Conservation (phyloP, 2,113 vertebrate genomes). For the Ceyx cyanopectus region DNA sequence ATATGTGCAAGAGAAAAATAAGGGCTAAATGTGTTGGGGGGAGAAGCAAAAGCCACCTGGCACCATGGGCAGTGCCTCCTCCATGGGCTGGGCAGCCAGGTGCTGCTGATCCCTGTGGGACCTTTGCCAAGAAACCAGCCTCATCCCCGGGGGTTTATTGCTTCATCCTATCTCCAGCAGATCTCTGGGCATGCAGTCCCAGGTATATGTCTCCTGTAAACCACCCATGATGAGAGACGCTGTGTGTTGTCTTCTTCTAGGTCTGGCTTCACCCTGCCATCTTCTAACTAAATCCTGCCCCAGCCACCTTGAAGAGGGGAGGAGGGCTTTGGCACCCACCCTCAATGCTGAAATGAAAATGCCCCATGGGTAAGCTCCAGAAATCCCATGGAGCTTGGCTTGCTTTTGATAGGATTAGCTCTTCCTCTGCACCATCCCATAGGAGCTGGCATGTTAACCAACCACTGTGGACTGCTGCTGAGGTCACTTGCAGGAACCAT, state of each 20-base stretch:
- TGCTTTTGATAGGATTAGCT: slow-evolving; percentile 30
- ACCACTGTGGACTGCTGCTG: not conserved
- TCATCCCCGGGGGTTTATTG: not conserved
- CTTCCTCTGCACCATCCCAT: not conserved
- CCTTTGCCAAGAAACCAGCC: not conserved
- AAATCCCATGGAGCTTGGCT: not conserved
- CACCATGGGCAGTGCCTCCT: accelerated
- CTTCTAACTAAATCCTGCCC: not conserved
- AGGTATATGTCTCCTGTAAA: accelerated
- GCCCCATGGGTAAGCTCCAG: not conserved
- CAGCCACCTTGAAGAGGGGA: not conserved
- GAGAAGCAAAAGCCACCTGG: not conserved
- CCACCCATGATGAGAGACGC: not conserved
- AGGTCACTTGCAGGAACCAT: slow-evolving; percentile 28
- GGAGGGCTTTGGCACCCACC: not conserved
- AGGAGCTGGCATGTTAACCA: not conserved
- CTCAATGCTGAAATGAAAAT: not conserved
- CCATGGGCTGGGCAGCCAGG: not conserved
- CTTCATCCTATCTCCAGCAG: not conserved
- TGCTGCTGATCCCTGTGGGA: not conserved
- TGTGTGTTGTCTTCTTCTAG: accelerated
- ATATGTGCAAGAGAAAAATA: not conserved
- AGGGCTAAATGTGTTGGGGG: not conserved
- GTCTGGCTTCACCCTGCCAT: accelerated
- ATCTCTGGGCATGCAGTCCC: not conserved